Evolutionary conservation across 2,888 invertebrate genomes (phyloP), one percentile per base, ranked within the genome.

Genomic region (Agonopterix heracliana): DNA sequence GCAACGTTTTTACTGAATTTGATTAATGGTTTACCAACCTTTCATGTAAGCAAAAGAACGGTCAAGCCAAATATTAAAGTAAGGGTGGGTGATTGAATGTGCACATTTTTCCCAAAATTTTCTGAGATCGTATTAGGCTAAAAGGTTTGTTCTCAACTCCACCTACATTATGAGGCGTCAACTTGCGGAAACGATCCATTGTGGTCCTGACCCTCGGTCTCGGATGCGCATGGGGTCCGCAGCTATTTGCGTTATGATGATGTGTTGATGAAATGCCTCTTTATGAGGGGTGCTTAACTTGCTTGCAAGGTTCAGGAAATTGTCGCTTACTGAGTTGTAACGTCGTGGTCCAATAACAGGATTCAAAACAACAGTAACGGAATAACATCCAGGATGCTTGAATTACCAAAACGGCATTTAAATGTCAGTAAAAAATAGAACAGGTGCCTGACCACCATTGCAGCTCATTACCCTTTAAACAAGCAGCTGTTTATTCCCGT

Each of bases 101-200:
- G 9, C 11, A 13, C 9, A 7, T 45, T 35, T 45, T 45, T 4
- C 11, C 9, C 7, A 14, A 45, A 2, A 34, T 11, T 41, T 41
- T 40, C 14, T 17, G n/a, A 17, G 5, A 26, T 48, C 51, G 46
- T 54, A 71, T 74, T 61, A 68, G 59, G 64, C 57, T 69, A 65
- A 74, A 74, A 73, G 65, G 64, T 57, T 56, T 65, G 65, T 71
- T 65, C 66, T 68, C 64, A 53, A 36, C 34, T 38, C 48, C 45
- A 12, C 48, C 69, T 63, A 71, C 61, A 70, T 75, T 72, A 78
- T 71, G 71, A 74, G 71, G 72, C 69, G 70, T 71, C 75, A 73
- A 74, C 67, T 72, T 70, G 74, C 79, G 83, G 84, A 84, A 81
- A 76, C 71, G 71, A 80, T 79, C 79, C 75, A 85, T 85, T 83